Evolutionary conservation across 35 echinoderm and acorn worm species (phyloP).

Genomic region (Apostichopus japonicus): DNA sequence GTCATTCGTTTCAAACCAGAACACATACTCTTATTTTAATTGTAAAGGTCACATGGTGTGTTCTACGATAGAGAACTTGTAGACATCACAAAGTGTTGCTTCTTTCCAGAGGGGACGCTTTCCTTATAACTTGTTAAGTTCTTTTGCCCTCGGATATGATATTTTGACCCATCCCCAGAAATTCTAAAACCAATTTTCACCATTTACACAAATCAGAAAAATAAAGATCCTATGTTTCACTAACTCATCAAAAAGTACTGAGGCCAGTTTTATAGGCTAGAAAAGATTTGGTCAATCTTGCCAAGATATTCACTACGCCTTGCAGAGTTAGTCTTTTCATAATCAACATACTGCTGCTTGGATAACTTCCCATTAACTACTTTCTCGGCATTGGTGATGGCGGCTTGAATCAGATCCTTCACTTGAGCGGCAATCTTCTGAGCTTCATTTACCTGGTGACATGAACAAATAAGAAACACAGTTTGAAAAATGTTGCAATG

Average conservation of each 20-base stretch:
- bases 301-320: slow-evolving; percentile 72
- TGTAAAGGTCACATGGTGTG: no score
- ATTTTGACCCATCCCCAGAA: no score
- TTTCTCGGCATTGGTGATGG: slow-evolving; percentile 91
- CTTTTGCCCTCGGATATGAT: no score
- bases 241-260: background rate
- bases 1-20: no score
- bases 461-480: slow-evolving; percentile 11
- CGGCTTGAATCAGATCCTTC: slow-evolving; percentile 76
- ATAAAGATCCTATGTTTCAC: slow-evolving; percentile 1
- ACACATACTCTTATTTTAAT: no score
- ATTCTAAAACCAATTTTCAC: background rate
- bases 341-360: slow-evolving; percentile 92
- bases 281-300: slow-evolving; percentile 70
- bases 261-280: slow-evolving; percentile 60
- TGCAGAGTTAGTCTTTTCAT: slow-evolving; percentile 81
- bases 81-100: no score
- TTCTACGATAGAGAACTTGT: no score
- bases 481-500: no score
- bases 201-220: slow-evolving; percentile 1
- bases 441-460: slow-evolving; percentile 68
- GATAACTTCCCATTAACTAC: slow-evolving; percentile 78
- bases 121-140: no score
- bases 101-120: no score
- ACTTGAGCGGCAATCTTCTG: slow-evolving; percentile 77